Percentiles rank a stretch among this genome's conserved stretches.
phyloP scores from a whole-genome alignment of 2,888 invertebrate species.

The Scaptomyza parva region DNA sequence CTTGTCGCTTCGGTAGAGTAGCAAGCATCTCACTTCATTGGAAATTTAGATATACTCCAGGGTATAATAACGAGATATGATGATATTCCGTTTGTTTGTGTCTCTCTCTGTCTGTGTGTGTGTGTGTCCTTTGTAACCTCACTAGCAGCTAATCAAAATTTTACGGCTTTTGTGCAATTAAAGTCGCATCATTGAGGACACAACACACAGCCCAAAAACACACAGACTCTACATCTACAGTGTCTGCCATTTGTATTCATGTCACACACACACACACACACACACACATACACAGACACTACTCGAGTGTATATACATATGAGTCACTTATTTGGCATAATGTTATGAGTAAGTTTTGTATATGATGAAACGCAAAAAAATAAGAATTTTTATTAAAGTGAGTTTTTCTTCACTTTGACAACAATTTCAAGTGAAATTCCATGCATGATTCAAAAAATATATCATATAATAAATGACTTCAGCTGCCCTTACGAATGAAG shows the following conservation, averaged over 20 bases:
- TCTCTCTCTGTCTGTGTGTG: neutral
- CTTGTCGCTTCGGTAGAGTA: neutral
- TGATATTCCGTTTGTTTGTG: constrained; percentile 7
- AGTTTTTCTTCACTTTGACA: too few species aligned
- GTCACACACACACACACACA: constrained; percentile 26
- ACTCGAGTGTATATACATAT: neutral
- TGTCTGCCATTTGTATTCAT: constrained; percentile 65
- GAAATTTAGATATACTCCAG: neutral
- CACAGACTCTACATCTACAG: neutral
- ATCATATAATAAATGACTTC: too few species aligned
- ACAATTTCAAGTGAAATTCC: neutral
- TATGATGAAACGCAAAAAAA: too few species aligned
- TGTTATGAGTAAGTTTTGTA: constrained; percentile 15
- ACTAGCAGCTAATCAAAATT: constrained; percentile 50
- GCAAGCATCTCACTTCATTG: neutral
- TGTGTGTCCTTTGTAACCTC: neutral
- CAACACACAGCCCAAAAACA: constrained; percentile 9
- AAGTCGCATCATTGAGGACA: constrained; percentile 38
- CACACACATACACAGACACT: constrained; percentile 5
- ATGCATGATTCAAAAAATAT: too few species aligned
- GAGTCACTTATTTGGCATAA: constrained; percentile 34
- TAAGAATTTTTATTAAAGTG: too few species aligned
- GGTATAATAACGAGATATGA: neutral
- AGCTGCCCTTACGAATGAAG: neutral
- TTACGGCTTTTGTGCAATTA: constrained; percentile 57